These are phyloP conservation scores for human (Homo sapiens) DNA, from an alignment of 2,113 vertebrate genomes.

Conservation along the genomic window DNA sequence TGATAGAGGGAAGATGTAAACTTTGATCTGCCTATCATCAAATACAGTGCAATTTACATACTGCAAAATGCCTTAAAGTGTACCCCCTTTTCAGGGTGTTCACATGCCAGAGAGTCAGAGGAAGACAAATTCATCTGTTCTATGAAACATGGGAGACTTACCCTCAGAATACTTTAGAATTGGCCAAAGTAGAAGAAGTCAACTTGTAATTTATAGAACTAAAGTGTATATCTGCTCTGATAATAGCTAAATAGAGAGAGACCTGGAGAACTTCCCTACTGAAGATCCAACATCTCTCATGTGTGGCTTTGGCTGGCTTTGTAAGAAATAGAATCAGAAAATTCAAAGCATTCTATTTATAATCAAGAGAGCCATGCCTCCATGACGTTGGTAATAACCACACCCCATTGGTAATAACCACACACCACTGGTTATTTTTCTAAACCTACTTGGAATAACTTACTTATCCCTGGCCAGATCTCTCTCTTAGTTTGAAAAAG, in stretches of 20 bases:
- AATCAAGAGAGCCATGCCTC: background rate
- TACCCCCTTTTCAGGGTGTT: background rate
- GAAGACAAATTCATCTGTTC: background rate
- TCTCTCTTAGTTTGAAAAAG: slow-evolving; percentile 7
- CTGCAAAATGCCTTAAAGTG: background rate
- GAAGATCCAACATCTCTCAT: background rate
- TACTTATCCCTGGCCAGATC: background rate
- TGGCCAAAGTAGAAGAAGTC: background rate
- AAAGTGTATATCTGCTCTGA: slow-evolving; percentile 1
- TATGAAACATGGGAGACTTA: background rate
- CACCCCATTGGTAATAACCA: background rate
- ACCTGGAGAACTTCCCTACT: background rate
- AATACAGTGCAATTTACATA: background rate
- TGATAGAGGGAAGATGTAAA: background rate
- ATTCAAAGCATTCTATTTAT: background rate
- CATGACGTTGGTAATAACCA: background rate
- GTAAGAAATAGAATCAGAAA: background rate
- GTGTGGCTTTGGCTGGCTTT: background rate
- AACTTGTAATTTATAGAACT: background rate
- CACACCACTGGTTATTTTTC: background rate
- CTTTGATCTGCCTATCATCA: background rate
- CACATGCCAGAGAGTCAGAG: background rate
- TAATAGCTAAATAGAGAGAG: slow-evolving; percentile 20
- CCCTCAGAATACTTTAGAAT: background rate
- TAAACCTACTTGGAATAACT: background rate